Percentiles rank a stretch among this genome's conserved stretches.
These are phyloP conservation scores for Microctenopoma steveboyesi DNA, from an alignment of 2,797 vertebrate genomes.

Conservation along the genomic window DNA sequence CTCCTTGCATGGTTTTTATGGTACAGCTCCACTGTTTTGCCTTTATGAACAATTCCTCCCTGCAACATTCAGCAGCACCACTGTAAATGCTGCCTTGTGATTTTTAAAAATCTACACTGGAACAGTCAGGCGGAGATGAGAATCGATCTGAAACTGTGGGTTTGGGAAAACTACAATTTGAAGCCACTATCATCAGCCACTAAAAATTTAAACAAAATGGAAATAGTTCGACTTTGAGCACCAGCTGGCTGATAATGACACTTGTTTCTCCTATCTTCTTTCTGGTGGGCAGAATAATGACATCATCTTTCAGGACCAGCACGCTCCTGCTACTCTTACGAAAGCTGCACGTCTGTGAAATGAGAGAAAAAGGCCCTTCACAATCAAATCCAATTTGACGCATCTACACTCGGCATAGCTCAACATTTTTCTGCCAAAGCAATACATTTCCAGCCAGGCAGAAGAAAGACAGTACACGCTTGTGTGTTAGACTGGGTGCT, in stretches of 20 bases:
- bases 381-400: constrained; percentile 52
- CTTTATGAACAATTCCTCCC: constrained; percentile 44
- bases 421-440: constrained; percentile 39
- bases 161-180: constrained; percentile 35
- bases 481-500: constrained; percentile 63
- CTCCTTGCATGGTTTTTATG: constrained; percentile 30
- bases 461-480: constrained; percentile 47
- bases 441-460: constrained; percentile 60
- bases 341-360: constrained; percentile 14
- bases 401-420: constrained; percentile 27
- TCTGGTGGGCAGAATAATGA: constrained; percentile 61
- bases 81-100: constrained; percentile 42
- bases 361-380: constrained; percentile 37
- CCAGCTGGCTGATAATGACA: constrained; percentile 65
- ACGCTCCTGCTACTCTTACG: constrained; percentile 16
- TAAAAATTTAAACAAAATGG: constrained; percentile 63
- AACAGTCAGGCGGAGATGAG: constrained; percentile 56
- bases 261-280: constrained; percentile 56
- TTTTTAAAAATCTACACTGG: constrained; percentile 45
- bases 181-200: constrained; percentile 38
- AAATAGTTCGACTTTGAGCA: constrained; percentile 64
- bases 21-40: constrained; percentile 37
- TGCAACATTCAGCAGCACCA: constrained; percentile 19
- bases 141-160: constrained; percentile 52
- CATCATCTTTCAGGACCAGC: constrained; percentile 55